Percentiles rank a stretch among this genome's conserved stretches.
phyloP scores from a whole-genome alignment of 1,140 invertebrate genomes.

The Drosophila lacertosa region DNA sequence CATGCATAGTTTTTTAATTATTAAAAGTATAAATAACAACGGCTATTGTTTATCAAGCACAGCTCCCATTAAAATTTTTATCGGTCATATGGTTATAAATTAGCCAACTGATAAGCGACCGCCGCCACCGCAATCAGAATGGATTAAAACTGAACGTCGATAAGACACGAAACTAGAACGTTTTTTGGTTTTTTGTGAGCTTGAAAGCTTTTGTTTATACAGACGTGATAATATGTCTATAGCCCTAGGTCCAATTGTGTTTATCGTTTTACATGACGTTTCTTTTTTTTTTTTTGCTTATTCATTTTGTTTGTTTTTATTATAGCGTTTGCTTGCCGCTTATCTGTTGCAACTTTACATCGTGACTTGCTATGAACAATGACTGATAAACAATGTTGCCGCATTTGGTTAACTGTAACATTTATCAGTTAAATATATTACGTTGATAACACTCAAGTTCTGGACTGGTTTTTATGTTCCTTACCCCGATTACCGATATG shows the following conservation, averaged over 20 bases:
- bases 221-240: slow-evolving; percentile 33
- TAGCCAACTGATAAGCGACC: slow-evolving; percentile 31
- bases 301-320: not conserved
- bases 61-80: slow-evolving; percentile 32
- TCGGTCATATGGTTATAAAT: slow-evolving; percentile 54
- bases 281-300: not conserved
- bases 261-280: not conserved
- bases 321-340: not conserved
- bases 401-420: not conserved
- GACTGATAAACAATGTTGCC: not conserved
- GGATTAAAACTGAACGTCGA: slow-evolving; percentile 31
- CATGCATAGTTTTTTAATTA: slow-evolving; percentile 33
- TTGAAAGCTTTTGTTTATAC: slow-evolving; percentile 6
- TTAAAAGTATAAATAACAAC: slow-evolving; percentile 39
- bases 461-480: not conserved
- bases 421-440: not conserved
- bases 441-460: not conserved
- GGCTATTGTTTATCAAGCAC: slow-evolving; percentile 43
- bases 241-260: not conserved
- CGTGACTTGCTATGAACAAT: not conserved
- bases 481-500: no score
- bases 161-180: slow-evolving; percentile 20
- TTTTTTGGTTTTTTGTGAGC: not conserved
- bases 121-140: slow-evolving; percentile 3
- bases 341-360: slow-evolving; percentile 5